Conservation (phyloP, 2,888 invertebrate genomes). For the Vanessa cardui region DNA sequence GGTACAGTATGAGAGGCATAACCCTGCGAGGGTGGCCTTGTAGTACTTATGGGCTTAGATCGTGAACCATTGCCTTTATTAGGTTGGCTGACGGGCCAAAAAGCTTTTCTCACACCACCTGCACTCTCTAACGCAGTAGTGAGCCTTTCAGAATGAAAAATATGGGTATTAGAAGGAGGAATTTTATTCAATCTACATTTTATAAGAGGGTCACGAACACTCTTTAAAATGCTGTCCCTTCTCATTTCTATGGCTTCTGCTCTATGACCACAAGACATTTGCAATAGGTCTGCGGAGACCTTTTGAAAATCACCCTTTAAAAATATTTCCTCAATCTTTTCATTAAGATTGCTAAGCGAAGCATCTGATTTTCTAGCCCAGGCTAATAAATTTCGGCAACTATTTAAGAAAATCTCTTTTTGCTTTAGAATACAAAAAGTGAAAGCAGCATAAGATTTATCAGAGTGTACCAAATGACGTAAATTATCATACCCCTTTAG, state of each 20-base stretch:
- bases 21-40: not conserved
- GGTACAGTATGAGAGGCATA: not conserved
- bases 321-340: not conserved
- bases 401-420: not conserved
- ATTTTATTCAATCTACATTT: slow-evolving; percentile 21
- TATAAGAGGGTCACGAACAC: slow-evolving; percentile 34
- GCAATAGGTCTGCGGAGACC: not conserved
- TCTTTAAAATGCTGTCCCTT: slow-evolving; percentile 29
- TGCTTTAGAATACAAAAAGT: not conserved
- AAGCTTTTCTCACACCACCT: slow-evolving; percentile 40
- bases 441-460: not conserved
- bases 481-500: not conserved
- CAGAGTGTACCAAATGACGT: not conserved
- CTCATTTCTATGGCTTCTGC: slow-evolving; percentile 5
- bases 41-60: not conserved
- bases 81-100: slow-evolving; percentile 30
- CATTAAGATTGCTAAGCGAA: not conserved
- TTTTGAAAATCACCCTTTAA: not conserved
- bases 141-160: slow-evolving; percentile 34
- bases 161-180: slow-evolving; percentile 23
- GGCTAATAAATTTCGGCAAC: no score
- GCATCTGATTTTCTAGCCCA: no score
- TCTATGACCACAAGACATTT: not conserved
- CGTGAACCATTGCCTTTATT: not conserved
- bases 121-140: slow-evolving; percentile 39